These are phyloP conservation scores for Drosophila quadrilineata DNA, from an alignment of 1,140 invertebrate species.

Conservation along the genomic window DNA sequence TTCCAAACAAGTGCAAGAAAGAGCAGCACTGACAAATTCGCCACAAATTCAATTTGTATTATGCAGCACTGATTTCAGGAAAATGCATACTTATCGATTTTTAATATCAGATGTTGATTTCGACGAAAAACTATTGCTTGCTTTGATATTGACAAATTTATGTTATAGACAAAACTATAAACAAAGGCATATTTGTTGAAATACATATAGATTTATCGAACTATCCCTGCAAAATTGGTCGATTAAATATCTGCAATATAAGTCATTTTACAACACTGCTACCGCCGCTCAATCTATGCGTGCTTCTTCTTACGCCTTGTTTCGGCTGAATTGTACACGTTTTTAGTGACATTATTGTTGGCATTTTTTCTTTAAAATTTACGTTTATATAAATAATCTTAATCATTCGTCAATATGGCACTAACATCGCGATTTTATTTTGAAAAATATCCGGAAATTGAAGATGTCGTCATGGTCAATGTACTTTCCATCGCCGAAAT, in stretches of 20 bases:
- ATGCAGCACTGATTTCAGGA: conserved; percentile 8
- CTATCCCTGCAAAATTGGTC: conserved; percentile 42
- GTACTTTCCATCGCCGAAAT: conserved; percentile 99
- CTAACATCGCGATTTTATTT: conserved; percentile 98
- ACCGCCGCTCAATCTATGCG: conserved; percentile 10
- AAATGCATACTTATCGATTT: conserved; percentile 6
- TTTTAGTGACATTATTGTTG: conserved; percentile 45
- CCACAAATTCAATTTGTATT: background rate
- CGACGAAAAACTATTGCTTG: background rate
- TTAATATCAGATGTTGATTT: background rate
- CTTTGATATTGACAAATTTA: too few relatives aligned
- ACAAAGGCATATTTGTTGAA: too few relatives aligned
- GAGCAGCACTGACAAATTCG: conserved; percentile 38
- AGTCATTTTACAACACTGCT: conserved; percentile 28
- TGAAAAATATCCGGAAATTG: conserved; percentile 98
- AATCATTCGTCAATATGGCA: conserved; percentile 86
- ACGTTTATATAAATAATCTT: conserved; percentile 8
- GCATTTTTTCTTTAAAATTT: conserved; percentile 33
- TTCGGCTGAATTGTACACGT: conserved; percentile 69
- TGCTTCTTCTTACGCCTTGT: conserved; percentile 55
- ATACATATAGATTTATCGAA: conserved; percentile 27
- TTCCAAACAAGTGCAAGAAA: conserved; percentile 1
- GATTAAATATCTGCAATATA: background rate
- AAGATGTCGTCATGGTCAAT: conserved; percentile 99
- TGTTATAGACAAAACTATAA: too few relatives aligned